Evolutionary conservation across 2,113 vertebrate species (phyloP), one percentile per base, ranked within the genome.

Genomic region (Chloebia gouldiae): DNA sequence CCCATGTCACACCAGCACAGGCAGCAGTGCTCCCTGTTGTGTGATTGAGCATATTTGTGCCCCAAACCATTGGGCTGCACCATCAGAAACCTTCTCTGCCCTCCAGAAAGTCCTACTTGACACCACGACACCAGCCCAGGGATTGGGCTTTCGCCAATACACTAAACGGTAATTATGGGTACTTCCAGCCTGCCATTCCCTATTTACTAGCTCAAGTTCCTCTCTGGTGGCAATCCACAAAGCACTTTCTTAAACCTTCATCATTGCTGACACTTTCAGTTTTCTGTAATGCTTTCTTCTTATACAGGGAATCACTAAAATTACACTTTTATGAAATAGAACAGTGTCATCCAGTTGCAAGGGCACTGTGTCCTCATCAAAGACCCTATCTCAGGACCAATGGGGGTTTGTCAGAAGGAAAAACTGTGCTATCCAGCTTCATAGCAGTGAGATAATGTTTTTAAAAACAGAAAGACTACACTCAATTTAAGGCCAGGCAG

Each of bases 31-130:
- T 49, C 28, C 7, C 57, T 80, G 49, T 49, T 72, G 28, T 25
- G 37, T 5, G 2, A 86, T 0, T 45, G 59, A 61, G 23, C 0
- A 1, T 17, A 51, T 53, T 18, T 72, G 35, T 39, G 19, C n/a
- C 57, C 60, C 1, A 0, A 64, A 57, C 37, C 20, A 2, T 9
- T 49, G 40, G 25, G 23, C 25, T 80, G 66, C 57, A 85, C n/a
- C 57, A 64, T 11, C 2, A 0, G 33, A 88, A 90, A 56, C 15
- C 20, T 76, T 28, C 35, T 50, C 63, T 76, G n/a, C 19, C 13
- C n/a, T 61, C 45, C 35, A 31, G 33, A 65, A 72, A 72, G n/a
- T 40, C 53, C 40, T 51, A 15, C 9, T 19, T 47, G 47, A 81
- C 15, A 76, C 21, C 20, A 86, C 1, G 1, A 65, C 23, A 65